Evolutionary conservation across 2,888 invertebrate species (phyloP).

Genomic region (Trachelus tabidus): DNA sequence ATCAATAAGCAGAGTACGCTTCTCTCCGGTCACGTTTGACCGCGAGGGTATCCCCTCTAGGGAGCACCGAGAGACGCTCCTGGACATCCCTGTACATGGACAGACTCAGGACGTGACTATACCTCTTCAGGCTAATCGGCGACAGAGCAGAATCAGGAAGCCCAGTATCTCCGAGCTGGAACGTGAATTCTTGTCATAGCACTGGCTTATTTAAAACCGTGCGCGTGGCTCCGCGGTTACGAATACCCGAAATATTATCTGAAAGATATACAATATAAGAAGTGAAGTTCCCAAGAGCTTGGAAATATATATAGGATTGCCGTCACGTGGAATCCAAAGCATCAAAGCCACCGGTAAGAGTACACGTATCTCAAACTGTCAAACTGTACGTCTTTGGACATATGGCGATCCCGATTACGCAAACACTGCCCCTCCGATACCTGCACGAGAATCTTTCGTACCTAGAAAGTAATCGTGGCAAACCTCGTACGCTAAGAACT

Average conservation of each 20-base stretch:
- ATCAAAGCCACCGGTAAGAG: neutral
- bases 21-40: slow-evolving; percentile 60
- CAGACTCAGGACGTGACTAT: slow-evolving; percentile 70
- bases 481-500: neutral
- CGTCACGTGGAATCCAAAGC: neutral
- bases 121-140: slow-evolving; percentile 68
- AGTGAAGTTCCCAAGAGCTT: neutral
- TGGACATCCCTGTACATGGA: slow-evolving; percentile 71
- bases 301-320: neutral
- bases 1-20: slow-evolving; percentile 59
- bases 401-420: slow-evolving; percentile 34
- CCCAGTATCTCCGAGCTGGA: slow-evolving; percentile 69
- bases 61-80: slow-evolving; percentile 64
- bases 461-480: neutral
- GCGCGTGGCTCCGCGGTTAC: neutral
- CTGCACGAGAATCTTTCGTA: slow-evolving; percentile 30
- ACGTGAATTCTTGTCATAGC: slow-evolving; percentile 71
- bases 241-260: neutral
- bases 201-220: slow-evolving; percentile 60
- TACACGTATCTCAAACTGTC: neutral
- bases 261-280: neutral
- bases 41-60: slow-evolving; percentile 43
- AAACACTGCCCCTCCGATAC: slow-evolving; percentile 44
- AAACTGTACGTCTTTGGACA: neutral
- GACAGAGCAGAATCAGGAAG: slow-evolving; percentile 65